These are phyloP conservation scores for Scolopax mira DNA, from an alignment of 2,113 vertebrate species.

Conservation along the genomic window DNA sequence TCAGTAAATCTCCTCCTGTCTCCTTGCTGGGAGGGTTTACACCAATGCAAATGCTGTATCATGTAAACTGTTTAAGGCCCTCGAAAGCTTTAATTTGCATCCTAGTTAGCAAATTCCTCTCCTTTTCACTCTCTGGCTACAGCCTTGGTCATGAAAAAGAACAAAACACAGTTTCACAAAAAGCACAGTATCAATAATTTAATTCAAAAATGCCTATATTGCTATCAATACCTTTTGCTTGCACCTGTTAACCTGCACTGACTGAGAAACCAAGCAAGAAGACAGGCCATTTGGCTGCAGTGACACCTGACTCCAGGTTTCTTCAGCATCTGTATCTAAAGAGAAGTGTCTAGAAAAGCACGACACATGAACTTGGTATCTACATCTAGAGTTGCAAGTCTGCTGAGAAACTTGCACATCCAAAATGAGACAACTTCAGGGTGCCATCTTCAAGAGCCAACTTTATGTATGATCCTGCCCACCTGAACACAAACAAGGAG, in stretches of 20 bases:
- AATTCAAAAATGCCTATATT: neutral
- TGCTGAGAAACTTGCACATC: neutral
- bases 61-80: neutral
- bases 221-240: neutral
- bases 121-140: neutral
- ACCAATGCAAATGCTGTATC: neutral
- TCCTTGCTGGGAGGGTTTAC: constrained; percentile 28
- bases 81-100: neutral
- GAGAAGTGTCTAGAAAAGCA: neutral
- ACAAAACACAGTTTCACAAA: neutral
- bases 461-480: neutral
- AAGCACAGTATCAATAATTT: neutral
- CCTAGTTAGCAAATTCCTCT: neutral
- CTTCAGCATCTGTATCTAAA: neutral
- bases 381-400: neutral
- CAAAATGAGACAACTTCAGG: neutral
- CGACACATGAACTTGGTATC: neutral
- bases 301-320: neutral
- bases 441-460: neutral
- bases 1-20: constrained; percentile 9
- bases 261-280: neutral
- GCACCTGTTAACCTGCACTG: neutral
- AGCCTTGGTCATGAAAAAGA: neutral
- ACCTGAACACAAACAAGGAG: neutral
- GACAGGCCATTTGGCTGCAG: neutral